Percentiles rank a stretch among this genome's conserved stretches.
These are phyloP conservation scores for Yponomeuta evonymella DNA, from an alignment of 2,888 invertebrate species.

Conservation along the genomic window DNA sequence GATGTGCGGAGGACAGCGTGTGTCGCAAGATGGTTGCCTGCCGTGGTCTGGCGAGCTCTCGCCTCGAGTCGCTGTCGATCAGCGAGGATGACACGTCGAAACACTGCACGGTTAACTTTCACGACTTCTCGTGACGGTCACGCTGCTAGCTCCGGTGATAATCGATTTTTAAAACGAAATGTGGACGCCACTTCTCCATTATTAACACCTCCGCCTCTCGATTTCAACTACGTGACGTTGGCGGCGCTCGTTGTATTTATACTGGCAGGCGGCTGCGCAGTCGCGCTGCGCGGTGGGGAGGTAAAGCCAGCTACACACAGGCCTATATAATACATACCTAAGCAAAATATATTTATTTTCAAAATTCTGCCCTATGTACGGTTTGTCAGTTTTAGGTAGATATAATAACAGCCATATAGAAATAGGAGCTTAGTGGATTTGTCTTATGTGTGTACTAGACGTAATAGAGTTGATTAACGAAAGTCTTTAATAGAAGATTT, in stretches of 20 bases:
- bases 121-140: conserved; percentile 64
- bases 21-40: conserved; percentile 38
- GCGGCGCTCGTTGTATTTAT: conserved; percentile 57
- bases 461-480: too few relatives aligned
- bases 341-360: neutral
- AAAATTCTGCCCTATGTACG: neutral
- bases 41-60: conserved; percentile 33
- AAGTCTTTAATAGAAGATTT: neutral
- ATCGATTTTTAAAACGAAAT: conserved; percentile 64
- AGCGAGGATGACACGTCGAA: conserved; percentile 70
- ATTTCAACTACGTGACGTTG: conserved; percentile 70
- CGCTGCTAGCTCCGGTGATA: conserved; percentile 71
- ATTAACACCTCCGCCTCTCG: conserved; percentile 70
- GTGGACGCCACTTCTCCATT: conserved; percentile 71
- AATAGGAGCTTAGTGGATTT: too few relatives aligned
- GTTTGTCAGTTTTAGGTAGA: neutral
- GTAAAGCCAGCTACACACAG: conserved; percentile 44
- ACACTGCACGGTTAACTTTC: conserved; percentile 67
- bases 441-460: neutral
- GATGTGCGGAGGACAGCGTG: conserved; percentile 37
- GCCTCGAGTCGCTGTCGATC: conserved; percentile 69
- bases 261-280: conserved; percentile 60
- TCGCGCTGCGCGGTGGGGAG: conserved; percentile 56
- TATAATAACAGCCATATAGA: neutral
- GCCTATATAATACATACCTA: neutral